Base-by-base conservation (phyloP, 2,113 vertebrate genomes). In the Dicrurus megarhynchus region DNA sequence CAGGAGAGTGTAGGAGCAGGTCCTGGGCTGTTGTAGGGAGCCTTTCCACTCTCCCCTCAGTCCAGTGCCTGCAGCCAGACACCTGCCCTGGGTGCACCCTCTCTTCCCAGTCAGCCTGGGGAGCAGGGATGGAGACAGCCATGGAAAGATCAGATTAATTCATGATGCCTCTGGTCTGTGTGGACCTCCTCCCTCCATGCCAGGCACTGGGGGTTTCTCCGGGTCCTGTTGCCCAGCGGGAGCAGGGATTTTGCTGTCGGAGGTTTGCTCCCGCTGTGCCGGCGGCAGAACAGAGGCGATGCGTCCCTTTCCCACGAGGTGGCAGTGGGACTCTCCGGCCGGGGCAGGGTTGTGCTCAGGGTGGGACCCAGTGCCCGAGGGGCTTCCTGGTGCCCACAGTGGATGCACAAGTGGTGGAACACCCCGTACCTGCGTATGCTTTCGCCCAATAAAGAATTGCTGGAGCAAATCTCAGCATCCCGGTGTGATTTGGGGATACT, bases 241-340 rank as follows among this genome's bases (percentile, higher is more conserved):
- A 17, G 35, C 60, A 9, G 52, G 41, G 59, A 0, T 84, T 63
- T 59, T 41, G 46, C 90, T 12, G 26, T 73, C 4, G 75, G 46
- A 41, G 50, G 44, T 64, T 74, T 30, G 57, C 18, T 82, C 56
- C 60, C 3, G 17, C 87, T 27, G 71, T 74, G 94, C 88, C 14
- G 2, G 10, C 61, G 86, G 95, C 42, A 30, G 16, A 70, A 88
- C 53, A 7, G 73, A 61, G 87, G 80, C 70, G 65, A 89, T 78
- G 53, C 87, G 3, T 79, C 33, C 93, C 90, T 84, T 57, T 57
- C 84, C 97, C 97, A 89, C 97, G 89, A 97, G 97, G 96, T 97
- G 97, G 97, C 95, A 95, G 49, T 87, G 74, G 61, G 90, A 60
- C 91, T 91, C 93, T 96, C 96, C 68, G 35, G 77, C 76, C 89